phyloP scores from a whole-genome alignment of 2,888 invertebrate species.

The Dynastes hyllus region DNA sequence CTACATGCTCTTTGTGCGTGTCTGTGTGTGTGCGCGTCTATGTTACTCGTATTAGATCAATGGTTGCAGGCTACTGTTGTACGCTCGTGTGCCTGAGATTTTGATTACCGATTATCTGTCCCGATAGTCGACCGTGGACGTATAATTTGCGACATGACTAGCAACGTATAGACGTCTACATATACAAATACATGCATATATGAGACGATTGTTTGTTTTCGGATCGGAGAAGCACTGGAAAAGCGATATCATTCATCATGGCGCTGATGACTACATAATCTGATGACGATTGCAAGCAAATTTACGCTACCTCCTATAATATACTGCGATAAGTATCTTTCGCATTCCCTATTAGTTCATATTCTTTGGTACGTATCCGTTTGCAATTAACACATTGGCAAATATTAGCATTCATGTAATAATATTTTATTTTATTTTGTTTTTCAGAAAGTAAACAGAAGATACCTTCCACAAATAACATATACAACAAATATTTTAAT shows the following conservation, averaged over 20 bases:
- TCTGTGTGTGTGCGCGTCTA: slow-evolving; percentile 52
- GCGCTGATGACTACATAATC: slow-evolving; percentile 14
- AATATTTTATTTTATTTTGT: too few relatives aligned
- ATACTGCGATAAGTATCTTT: background rate
- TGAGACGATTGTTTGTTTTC: slow-evolving; percentile 7
- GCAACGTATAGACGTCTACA: slow-evolving; percentile 17
- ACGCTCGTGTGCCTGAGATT: slow-evolving; percentile 56
- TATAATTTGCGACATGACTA: slow-evolving; percentile 54
- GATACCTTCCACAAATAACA: too few relatives aligned
- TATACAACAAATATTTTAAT: too few relatives aligned
- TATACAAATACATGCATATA: background rate
- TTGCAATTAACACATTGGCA: too few relatives aligned
- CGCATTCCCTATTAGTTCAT: background rate
- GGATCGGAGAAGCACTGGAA: background rate
- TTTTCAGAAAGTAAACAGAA: too few relatives aligned
- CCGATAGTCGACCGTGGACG: slow-evolving; percentile 50
- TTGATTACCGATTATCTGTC: slow-evolving; percentile 55
- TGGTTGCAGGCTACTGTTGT: slow-evolving; percentile 57
- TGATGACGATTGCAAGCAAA: slow-evolving; percentile 12
- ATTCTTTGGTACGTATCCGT: background rate
- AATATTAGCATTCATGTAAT: too few relatives aligned
- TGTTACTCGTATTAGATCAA: slow-evolving; percentile 59
- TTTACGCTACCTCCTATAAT: slow-evolving; percentile 4
- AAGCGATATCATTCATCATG: slow-evolving; percentile 29
- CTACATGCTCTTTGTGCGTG: slow-evolving; percentile 64